These are phyloP conservation scores for Semibalanus balanoides DNA, from an alignment of 1,140 invertebrate species.

Conservation along the genomic window DNA sequence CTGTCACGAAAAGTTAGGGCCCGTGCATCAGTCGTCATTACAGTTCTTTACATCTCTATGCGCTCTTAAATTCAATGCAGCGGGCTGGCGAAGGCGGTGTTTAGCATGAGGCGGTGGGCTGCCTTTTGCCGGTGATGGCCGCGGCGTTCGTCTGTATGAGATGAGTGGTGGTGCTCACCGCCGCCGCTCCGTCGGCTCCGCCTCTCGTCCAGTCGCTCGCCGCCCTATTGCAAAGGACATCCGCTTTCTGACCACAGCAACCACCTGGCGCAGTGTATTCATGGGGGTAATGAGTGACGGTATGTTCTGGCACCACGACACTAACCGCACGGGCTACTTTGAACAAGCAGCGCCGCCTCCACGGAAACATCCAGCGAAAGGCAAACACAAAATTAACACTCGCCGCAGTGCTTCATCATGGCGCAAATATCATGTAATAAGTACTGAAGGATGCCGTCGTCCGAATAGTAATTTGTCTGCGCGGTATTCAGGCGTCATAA, in stretches of 20 bases:
- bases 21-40: neutral
- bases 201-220: too few species aligned
- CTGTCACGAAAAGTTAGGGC: neutral
- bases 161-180: too few species aligned
- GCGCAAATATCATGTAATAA: conserved; percentile 2
- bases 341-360: too few species aligned
- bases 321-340: too few species aligned
- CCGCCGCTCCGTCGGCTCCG: too few species aligned
- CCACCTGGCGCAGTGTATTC: neutral
- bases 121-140: too few species aligned
- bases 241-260: neutral
- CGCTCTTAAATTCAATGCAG: neutral
- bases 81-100: too few species aligned
- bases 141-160: too few species aligned
- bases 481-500: neutral
- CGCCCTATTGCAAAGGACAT: neutral
- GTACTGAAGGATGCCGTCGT: conserved; percentile 1
- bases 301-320: too few species aligned
- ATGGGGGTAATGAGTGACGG: neutral
- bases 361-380: neutral
- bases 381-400: conserved; percentile 2
- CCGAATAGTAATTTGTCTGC: neutral
- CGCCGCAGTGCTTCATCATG: neutral
- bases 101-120: too few species aligned
- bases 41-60: neutral